Evolutionary conservation across 2,113 vertebrate species (phyloP).

Genomic region (Addax nasomaculatus): DNA sequence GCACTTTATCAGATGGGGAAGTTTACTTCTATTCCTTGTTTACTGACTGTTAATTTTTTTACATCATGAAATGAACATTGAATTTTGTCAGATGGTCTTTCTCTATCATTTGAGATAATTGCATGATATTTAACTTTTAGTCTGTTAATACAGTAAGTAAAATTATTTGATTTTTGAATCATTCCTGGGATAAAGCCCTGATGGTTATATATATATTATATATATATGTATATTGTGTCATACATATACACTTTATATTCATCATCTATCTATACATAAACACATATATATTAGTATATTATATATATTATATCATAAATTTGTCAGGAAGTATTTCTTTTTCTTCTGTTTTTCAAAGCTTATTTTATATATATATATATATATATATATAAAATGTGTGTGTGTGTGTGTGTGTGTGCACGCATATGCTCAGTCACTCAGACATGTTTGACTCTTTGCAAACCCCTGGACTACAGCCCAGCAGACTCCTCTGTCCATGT

Average conservation of each 20-base stretch:
- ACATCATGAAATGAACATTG: not conserved
- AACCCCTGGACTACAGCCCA: not conserved
- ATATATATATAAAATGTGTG: too few relatives aligned
- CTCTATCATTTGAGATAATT: not conserved
- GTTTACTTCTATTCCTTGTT: not conserved
- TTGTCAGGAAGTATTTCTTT: not conserved
- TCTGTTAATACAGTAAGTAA: not conserved
- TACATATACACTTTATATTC: not conserved
- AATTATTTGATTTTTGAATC: not conserved
- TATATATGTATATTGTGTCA: not conserved
- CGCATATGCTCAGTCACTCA: not conserved
- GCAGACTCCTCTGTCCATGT: not conserved
- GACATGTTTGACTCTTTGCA: not conserved
- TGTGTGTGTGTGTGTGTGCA: not conserved
- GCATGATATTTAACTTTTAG: not conserved
- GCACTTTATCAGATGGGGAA: not conserved
- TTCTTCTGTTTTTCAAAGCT: not conserved
- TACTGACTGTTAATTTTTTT: not conserved
- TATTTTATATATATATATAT: not conserved
- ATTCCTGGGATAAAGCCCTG: not conserved
- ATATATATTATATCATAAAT: not conserved
- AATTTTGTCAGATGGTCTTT: not conserved
- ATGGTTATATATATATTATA: not conserved
- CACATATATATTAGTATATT: not conserved
- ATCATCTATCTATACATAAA: not conserved